phyloP scores from a whole-genome alignment of 1,140 invertebrate genomes.

The Ganaspis sp. region DNA sequence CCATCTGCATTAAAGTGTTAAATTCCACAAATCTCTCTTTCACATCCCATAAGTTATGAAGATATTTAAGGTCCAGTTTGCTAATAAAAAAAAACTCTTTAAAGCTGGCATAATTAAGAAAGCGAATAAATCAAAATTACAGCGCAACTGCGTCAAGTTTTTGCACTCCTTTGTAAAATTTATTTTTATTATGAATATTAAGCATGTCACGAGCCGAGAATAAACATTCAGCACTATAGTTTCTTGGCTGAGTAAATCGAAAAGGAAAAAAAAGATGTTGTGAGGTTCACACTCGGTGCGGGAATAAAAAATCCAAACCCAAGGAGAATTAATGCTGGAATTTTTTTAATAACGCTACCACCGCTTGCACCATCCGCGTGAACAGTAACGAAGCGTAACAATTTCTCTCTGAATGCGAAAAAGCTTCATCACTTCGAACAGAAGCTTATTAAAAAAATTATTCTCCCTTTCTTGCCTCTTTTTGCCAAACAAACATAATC shows the following conservation, averaged over 20 bases:
- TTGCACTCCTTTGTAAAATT: too few relatives aligned
- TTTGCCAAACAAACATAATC: not conserved
- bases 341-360: conserved; percentile 61
- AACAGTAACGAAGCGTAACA: conserved; percentile 24
- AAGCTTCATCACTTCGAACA: not conserved
- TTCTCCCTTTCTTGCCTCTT: not conserved
- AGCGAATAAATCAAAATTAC: too few relatives aligned
- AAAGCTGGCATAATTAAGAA: too few relatives aligned
- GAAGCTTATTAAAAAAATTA: conserved; percentile 16
- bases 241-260: not conserved
- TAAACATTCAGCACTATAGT: not conserved
- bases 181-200: too few relatives aligned
- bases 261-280: not conserved
- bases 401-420: conserved; percentile 25
- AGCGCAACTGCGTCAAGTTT: too few relatives aligned
- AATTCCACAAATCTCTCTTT: too few relatives aligned
- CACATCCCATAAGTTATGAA: too few relatives aligned
- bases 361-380: not conserved
- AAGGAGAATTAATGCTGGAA: conserved; percentile 56
- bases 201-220: not conserved
- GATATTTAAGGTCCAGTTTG: too few relatives aligned
- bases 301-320: not conserved
- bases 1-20: too few relatives aligned
- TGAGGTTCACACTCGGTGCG: not conserved
- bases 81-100: too few relatives aligned